These are phyloP conservation scores for Papilio gigon DNA, from an alignment of 2,888 invertebrate species.

Conservation along the genomic window DNA sequence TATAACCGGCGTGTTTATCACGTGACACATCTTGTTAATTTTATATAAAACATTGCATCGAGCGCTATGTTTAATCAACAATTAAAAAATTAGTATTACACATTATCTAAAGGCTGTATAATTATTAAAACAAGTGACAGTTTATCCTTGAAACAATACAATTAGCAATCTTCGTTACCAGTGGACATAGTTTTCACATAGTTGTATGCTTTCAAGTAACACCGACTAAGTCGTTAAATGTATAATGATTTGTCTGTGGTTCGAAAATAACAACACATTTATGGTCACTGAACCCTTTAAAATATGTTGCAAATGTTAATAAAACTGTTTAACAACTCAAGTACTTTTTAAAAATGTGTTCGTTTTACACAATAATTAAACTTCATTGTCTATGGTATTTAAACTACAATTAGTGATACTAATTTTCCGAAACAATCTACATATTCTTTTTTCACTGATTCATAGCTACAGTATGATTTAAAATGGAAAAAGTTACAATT, in stretches of 20 bases:
- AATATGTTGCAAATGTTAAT: not conserved
- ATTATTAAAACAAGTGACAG: conserved; percentile 10
- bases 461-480: not conserved
- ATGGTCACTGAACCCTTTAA: not conserved
- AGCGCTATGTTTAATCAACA: not conserved
- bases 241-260: not conserved
- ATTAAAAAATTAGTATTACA: not conserved
- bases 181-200: not conserved
- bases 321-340: not conserved
- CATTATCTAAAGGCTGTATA: conserved; percentile 1
- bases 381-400: not conserved
- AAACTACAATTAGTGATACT: conserved; percentile 4
- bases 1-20: not conserved
- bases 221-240: not conserved
- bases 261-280: not conserved
- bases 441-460: not conserved
- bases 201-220: not conserved
- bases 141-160: conserved; percentile 7
- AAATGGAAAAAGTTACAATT: not conserved
- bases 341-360: not conserved
- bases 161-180: conserved; percentile 9
- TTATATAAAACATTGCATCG: conserved; percentile 3
- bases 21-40: conserved; percentile 3
- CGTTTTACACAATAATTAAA: conserved; percentile 5
- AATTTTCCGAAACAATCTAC: not conserved